Evolutionary conservation across 2,113 vertebrate species (phyloP).

Genomic region (Ammospiza caudacuta): DNA sequence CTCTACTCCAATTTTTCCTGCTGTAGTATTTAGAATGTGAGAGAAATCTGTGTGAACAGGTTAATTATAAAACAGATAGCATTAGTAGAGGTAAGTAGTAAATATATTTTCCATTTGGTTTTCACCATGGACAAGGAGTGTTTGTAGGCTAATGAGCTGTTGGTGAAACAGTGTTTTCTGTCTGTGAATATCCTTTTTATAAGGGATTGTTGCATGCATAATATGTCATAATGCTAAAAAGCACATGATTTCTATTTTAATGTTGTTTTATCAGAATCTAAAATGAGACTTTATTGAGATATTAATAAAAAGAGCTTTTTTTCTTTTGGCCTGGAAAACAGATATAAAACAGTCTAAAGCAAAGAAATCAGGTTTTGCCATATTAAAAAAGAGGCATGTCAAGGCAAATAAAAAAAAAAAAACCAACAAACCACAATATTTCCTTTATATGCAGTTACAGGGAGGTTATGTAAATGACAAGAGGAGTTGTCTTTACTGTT

Average conservation of each 20-base stretch:
- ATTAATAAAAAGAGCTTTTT: not conserved
- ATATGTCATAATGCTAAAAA: not conserved
- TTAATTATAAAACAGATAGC: not conserved
- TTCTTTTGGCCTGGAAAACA: not conserved
- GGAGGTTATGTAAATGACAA: not conserved
- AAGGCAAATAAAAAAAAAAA: not conserved
- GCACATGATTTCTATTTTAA: not conserved
- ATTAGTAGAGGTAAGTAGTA: not conserved
- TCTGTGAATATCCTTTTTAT: not conserved
- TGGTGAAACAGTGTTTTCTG: not conserved
- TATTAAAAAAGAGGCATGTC: not conserved
- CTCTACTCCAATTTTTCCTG: not conserved
- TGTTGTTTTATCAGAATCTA: not conserved
- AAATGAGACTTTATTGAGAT: not conserved
- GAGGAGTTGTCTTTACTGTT: not conserved
- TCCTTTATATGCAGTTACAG: not conserved
- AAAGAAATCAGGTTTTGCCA: not conserved
- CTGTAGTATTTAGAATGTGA: not conserved
- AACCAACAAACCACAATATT: not conserved
- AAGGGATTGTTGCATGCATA: not conserved
- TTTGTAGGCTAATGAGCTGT: not conserved
- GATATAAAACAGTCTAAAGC: not conserved
- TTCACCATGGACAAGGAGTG: not conserved
- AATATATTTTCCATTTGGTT: not conserved
- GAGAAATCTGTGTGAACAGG: not conserved